These are phyloP conservation scores for Pteruthius melanotis DNA, from an alignment of 2,113 vertebrate species.

Conservation along the genomic window DNA sequence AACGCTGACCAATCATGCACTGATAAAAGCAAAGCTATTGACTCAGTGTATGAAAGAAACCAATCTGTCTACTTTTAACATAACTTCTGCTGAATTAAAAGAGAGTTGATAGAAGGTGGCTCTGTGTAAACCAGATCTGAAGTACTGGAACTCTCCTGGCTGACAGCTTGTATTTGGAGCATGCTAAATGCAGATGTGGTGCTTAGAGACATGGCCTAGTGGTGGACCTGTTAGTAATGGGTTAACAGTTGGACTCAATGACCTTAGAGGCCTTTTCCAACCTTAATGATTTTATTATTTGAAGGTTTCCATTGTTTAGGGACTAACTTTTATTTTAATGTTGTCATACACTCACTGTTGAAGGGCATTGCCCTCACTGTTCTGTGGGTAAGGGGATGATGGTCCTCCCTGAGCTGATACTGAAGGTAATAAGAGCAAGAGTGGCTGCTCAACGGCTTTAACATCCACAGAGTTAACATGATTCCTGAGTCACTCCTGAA, in stretches of 20 bases:
- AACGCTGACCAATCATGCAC: constrained; percentile 10
- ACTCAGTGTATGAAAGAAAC: neutral
- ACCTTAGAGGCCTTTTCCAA: neutral
- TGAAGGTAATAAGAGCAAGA: neutral
- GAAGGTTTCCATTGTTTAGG: neutral
- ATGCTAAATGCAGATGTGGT: neutral
- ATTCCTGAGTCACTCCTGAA: neutral
- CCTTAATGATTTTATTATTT: neutral
- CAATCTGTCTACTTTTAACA: neutral
- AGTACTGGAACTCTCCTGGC: neutral
- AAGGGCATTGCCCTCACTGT: neutral
- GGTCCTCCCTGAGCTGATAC: neutral
- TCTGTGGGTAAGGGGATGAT: neutral
- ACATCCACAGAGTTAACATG: neutral
- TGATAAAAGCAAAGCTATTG: constrained; percentile 25
- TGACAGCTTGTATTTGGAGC: neutral
- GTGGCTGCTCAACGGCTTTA: neutral
- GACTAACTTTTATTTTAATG: neutral
- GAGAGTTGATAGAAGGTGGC: neutral
- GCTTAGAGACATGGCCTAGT: neutral
- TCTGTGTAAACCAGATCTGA: neutral
- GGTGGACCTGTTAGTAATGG: neutral
- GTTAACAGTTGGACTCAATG: neutral
- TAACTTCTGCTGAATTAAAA: neutral
- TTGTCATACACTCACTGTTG: neutral